Conservation (phyloP, 2,113 vertebrate genomes). For the Platycercus adscitus region DNA sequence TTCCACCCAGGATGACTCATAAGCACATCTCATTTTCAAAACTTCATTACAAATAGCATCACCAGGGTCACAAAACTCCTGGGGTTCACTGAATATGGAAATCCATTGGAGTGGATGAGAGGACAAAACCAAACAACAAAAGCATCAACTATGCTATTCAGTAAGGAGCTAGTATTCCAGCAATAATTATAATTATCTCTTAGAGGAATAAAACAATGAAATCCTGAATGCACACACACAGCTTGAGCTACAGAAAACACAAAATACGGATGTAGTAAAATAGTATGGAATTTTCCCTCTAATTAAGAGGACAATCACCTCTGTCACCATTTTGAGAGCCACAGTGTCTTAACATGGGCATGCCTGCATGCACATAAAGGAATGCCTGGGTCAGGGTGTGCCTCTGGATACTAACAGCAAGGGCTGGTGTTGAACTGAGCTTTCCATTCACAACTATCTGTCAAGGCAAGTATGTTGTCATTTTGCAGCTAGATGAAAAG, state of each 20-base stretch:
- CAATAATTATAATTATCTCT: neutral
- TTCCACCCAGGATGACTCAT: neutral
- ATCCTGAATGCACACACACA: neutral
- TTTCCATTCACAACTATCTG: neutral
- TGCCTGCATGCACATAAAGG: neutral
- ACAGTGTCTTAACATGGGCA: accelerated
- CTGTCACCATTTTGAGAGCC: neutral
- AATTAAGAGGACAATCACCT: neutral
- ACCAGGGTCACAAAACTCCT: neutral
- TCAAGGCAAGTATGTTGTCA: neutral
- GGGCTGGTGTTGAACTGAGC: neutral
- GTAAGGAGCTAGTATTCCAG: neutral
- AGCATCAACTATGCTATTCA: neutral
- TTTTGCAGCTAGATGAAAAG: neutral
- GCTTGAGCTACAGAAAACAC: neutral
- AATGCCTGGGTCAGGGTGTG: neutral
- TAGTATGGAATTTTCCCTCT: neutral
- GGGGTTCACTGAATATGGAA: neutral
- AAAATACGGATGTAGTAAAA: neutral
- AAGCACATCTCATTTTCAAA: neutral
- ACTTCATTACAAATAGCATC: neutral
- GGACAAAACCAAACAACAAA: neutral
- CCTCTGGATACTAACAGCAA: neutral
- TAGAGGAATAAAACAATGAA: neutral
- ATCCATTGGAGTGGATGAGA: neutral